These are phyloP conservation scores for Echinops telfairi DNA, from an alignment of 2,113 vertebrate genomes.

Conservation along the genomic window DNA sequence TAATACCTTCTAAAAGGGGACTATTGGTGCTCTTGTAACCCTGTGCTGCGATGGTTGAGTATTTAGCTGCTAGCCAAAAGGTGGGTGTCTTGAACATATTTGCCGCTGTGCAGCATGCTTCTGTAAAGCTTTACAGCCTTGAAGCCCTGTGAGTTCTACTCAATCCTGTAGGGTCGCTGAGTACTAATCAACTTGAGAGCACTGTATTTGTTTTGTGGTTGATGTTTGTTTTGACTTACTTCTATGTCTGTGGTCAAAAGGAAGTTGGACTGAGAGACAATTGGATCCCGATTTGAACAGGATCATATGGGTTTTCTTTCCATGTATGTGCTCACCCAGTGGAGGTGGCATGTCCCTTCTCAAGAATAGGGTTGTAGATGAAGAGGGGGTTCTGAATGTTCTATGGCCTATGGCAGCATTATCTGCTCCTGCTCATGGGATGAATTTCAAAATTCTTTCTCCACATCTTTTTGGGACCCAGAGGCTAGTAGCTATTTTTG, in stretches of 20 bases:
- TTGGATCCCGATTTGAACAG: not conserved
- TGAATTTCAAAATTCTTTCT: constrained; percentile 23
- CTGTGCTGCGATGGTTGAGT: not conserved
- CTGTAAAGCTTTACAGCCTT: not conserved
- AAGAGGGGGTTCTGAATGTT: constrained; percentile 1
- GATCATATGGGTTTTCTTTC: not conserved
- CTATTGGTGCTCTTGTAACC: not conserved
- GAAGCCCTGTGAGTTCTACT: not conserved
- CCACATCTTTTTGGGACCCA: not conserved
- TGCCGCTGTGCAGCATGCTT: not conserved
- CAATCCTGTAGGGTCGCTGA: not conserved
- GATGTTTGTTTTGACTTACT: not conserved
- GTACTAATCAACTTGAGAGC: not conserved
- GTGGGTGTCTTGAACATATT: not conserved
- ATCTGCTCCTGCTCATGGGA: constrained; percentile 31
- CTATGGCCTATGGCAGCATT: not conserved
- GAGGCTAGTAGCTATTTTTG: not conserved
- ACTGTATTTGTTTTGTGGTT: not conserved
- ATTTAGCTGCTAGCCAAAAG: not conserved
- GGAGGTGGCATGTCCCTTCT: not conserved
- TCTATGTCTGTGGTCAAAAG: not conserved
- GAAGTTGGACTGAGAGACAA: not conserved
- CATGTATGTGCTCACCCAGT: not conserved
- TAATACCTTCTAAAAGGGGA: not conserved
- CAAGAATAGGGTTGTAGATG: not conserved